Conservation (phyloP, 1,140 invertebrate species). For the Eurytemora carolleeae region DNA sequence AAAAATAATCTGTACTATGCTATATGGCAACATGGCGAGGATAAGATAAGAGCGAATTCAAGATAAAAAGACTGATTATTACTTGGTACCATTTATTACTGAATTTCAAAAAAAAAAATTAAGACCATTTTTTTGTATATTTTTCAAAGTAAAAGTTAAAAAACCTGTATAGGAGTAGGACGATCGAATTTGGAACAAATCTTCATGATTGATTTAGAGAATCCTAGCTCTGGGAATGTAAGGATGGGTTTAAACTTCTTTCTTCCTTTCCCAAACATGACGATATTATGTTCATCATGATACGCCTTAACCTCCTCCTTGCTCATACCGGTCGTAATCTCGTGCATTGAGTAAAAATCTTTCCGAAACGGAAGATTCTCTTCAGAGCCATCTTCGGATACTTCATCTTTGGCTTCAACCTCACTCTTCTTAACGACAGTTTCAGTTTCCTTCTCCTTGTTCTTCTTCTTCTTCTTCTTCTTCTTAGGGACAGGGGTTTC, state of each 20-base stretch:
- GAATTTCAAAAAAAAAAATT: conserved; percentile 53
- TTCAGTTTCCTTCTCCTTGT: too few relatives aligned
- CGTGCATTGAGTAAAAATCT: not conserved
- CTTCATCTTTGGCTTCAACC: too few relatives aligned
- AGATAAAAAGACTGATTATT: too few relatives aligned
- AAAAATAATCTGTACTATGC: too few relatives aligned
- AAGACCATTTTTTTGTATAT: not conserved
- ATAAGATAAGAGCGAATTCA: too few relatives aligned
- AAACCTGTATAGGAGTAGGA: conserved; percentile 24
- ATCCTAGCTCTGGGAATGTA: conserved; percentile 11
- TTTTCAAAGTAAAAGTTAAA: not conserved
- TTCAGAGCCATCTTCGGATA: too few relatives aligned
- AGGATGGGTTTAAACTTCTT: not conserved
- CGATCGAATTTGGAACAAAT: conserved; percentile 24
- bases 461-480: too few relatives aligned
- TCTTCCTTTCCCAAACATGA: conserved; percentile 14
- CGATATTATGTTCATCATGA: not conserved
- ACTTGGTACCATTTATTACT: too few relatives aligned
- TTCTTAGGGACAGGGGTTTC: too few relatives aligned
- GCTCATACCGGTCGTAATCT: not conserved
- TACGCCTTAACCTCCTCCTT: not conserved
- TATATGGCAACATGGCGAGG: too few relatives aligned
- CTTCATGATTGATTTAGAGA: conserved; percentile 27
- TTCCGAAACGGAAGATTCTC: conserved; percentile 2
- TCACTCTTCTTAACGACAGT: too few relatives aligned